Evolutionary conservation across 2,113 vertebrate genomes (phyloP).

Genomic region (Sarotherodon lohbergeri): DNA sequence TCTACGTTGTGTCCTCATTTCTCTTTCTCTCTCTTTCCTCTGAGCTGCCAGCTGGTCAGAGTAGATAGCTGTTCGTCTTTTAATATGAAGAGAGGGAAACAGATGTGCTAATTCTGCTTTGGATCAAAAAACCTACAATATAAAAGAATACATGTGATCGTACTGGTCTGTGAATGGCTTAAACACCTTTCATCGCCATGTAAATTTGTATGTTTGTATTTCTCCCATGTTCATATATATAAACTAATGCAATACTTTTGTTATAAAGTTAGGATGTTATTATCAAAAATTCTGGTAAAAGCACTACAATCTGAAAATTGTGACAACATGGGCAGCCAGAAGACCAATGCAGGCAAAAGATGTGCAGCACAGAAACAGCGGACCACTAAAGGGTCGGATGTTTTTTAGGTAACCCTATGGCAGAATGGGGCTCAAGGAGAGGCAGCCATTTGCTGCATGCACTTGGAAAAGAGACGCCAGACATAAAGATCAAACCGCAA

Average conservation of each 20-base stretch:
- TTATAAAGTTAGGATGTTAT: background rate
- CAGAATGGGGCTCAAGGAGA: background rate
- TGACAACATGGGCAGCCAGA: background rate
- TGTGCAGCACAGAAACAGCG: background rate
- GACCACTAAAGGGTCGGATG: background rate
- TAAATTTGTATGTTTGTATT: background rate
- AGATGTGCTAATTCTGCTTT: background rate
- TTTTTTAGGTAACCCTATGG: background rate
- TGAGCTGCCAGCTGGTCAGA: background rate
- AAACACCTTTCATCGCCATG: background rate
- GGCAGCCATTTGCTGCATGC: background rate
- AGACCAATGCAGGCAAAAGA: background rate
- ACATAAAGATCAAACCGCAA: background rate
- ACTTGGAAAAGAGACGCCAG: background rate
- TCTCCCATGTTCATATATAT: background rate
- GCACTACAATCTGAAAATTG: background rate
- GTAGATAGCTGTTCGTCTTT: background rate
- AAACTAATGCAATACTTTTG: background rate
- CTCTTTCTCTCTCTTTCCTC: background rate
- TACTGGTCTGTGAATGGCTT: background rate
- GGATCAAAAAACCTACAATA: background rate
- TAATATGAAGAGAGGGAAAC: background rate
- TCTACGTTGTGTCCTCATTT: background rate
- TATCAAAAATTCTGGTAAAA: background rate
- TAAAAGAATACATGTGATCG: background rate